Base-by-base conservation (phyloP, 2,888 invertebrate genomes). In the Tribolium freemani region DNA sequence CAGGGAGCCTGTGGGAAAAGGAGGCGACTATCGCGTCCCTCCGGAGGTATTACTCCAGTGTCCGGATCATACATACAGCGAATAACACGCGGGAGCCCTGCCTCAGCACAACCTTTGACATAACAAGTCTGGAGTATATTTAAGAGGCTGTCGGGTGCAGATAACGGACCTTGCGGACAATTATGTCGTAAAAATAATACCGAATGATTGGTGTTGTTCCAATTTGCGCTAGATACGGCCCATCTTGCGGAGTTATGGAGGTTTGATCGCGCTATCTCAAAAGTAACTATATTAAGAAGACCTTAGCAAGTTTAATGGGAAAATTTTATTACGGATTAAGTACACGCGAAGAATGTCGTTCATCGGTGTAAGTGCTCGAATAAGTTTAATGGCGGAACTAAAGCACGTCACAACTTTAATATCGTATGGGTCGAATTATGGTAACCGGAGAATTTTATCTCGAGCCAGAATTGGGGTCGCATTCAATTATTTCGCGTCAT, bases 131-230 rank as follows among this genome's bases (percentile, higher is more conserved):
- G 71, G 74, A 77, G 74, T 64, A 72, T 71, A 74, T 75, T 79
- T 75, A 67, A 61, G 77, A 79, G 77, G 64, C 79, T 77, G 79
- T 77, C 70, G 58, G 68, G 69, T 75, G 71, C 75, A 80, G 82
- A 82, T 81, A 82, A 80, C 78, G 73, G 74, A 72, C 75, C 71
- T 75, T 69, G 75, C 75, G 76, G 76, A 76, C 82, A 83, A 83
- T 83, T 83, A 83, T 80, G 79, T 79, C 81, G 79, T 82, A 82
- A 83, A 83, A 82, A 81, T 81, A 81, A 81, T 77, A 80, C 78
- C 54, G 46, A 67, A 56, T 56, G 66, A 58, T 68, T 31, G 30
- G 68, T 58, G 26, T 68, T 58, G 46, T 66, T 69, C 58, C 73
- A 66, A 61, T 76, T 76, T 75, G 75, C 64, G 70, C 51, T 48